These are phyloP conservation scores for Oscheius sp. DNA, from an alignment of 2,888 invertebrate species.

Conservation along the genomic window DNA sequence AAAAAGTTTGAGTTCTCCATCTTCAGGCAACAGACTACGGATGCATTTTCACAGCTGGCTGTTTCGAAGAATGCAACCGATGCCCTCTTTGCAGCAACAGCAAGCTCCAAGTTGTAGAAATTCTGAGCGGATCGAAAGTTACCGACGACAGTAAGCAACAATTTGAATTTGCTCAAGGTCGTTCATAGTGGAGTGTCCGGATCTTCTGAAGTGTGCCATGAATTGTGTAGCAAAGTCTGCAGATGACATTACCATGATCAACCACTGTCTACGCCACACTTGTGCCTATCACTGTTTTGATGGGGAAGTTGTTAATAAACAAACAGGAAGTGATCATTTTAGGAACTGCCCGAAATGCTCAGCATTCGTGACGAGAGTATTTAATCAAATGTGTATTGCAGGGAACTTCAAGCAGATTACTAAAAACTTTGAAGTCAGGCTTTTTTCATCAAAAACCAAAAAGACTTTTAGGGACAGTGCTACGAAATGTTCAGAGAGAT, in stretches of 20 bases:
- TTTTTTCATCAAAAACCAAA: background rate
- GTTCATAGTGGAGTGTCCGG: conserved; percentile 59
- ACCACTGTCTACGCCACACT: conserved; percentile 60
- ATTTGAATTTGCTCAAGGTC: background rate
- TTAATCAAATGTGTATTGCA: conserved; percentile 68
- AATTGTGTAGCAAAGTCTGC: conserved; percentile 63
- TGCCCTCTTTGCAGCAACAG: conserved; percentile 65
- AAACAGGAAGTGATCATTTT: background rate
- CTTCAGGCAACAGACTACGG: conserved; percentile 65
- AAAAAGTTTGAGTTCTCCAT: background rate
- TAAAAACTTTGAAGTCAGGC: conserved; percentile 11
- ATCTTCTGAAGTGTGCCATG: conserved; percentile 64
- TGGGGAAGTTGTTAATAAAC: conserved; percentile 38
- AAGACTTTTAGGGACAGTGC: conserved; percentile 61
- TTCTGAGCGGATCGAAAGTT: conserved; percentile 62
- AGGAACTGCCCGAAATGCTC: conserved; percentile 65
- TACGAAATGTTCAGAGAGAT: conserved; percentile 69
- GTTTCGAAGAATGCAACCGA: conserved; percentile 67
- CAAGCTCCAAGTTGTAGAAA: conserved; percentile 67
- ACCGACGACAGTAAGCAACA: conserved; percentile 47
- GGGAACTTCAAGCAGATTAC: conserved; percentile 59
- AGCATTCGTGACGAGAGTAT: conserved; percentile 67
- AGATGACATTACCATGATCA: conserved; percentile 59
- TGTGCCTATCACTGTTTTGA: conserved; percentile 71
- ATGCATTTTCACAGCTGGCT: conserved; percentile 69